These are phyloP conservation scores for Eurosta solidaginis DNA, from an alignment of 1,140 invertebrate species.

Conservation along the genomic window DNA sequence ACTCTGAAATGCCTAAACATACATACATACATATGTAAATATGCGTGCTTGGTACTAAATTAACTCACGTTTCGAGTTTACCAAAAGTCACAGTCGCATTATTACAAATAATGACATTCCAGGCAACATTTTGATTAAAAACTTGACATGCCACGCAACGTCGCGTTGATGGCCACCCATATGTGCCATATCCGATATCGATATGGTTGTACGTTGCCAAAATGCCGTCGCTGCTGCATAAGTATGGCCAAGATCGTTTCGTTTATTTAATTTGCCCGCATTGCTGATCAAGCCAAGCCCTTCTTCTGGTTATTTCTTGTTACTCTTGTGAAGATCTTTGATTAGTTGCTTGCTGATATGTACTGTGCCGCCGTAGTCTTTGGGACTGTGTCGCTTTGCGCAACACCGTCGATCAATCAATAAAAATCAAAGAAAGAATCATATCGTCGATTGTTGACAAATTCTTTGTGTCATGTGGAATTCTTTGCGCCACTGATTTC, in stretches of 20 bases:
- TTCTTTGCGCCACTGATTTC: constrained; percentile 19
- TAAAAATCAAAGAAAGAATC: constrained; percentile 3
- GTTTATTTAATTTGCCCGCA: constrained; percentile 3
- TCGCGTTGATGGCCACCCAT: constrained; percentile 26
- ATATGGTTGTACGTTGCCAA: neutral
- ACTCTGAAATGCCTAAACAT: too few species aligned
- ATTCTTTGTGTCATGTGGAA: constrained; percentile 16
- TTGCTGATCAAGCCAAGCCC: neutral
- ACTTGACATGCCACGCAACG: constrained; percentile 25
- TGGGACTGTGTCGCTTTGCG: neutral
- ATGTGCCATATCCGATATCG: constrained; percentile 17
- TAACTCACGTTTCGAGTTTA: neutral
- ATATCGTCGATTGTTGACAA: constrained; percentile 23
- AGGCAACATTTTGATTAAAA: constrained; percentile 31
- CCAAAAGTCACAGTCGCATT: neutral
- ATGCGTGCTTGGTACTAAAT: too few species aligned
- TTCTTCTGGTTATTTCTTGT: neutral
- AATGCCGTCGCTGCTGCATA: neutral
- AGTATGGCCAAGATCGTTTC: neutral
- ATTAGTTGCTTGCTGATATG: too few species aligned
- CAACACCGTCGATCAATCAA: constrained; percentile 19
- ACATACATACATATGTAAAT: neutral
- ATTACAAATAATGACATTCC: constrained; percentile 30
- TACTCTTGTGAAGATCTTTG: neutral
- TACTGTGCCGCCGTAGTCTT: too few species aligned